Base-by-base conservation (phyloP, 2,888 invertebrate genomes). In the Electrophaes corylata region DNA sequence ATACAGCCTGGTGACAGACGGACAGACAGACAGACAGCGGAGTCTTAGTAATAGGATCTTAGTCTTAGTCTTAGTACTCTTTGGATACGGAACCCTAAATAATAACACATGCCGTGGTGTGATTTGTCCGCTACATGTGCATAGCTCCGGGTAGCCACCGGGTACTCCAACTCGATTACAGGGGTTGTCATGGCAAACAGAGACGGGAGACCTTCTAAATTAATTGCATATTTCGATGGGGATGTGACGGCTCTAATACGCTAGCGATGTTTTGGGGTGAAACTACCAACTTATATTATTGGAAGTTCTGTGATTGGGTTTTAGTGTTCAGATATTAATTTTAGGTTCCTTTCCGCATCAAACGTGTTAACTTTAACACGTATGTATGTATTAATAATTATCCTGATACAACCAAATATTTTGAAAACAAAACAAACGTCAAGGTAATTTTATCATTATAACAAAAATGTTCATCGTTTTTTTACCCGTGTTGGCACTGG, bases 131-230 rank as follows among this genome's bases (percentile, higher is more conserved):
- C 60, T 52, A 37, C 50, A 39, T 37, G 48, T 43, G 40, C 11
- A 23, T 44, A 43, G 29, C 19, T 50, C 14, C 26, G n/a, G n/a
- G n/a, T n/a, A n/a, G 44, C 64, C 67, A 70, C 16, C 16, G 29
- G 68, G 70, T 70, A 47, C 43, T 52, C 69, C 66, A 82, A 83
- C 78, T 74, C 70, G 72, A 74, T 78, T 76, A 76, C 71, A 70
- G 70, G 67, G 72, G 79, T 79, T 81, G 81, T 80, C 79, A 79
- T 78, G 78, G 77, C 81, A 79, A 80, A 79, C 70, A 72, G 69
- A 73, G 35, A 47, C 35, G 47, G 37, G 66, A 69, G 72, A 73
- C 76, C 76, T 78, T 77, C 72, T 74, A 77, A 76, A 81, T 78
- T 82, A 83, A 83, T 80, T 82, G 75, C 71, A 67, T 70, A 72